Evolutionary conservation across 2,888 invertebrate species (phyloP), one percentile per base, ranked within the genome.

Genomic region (Podabrus alpinus): DNA sequence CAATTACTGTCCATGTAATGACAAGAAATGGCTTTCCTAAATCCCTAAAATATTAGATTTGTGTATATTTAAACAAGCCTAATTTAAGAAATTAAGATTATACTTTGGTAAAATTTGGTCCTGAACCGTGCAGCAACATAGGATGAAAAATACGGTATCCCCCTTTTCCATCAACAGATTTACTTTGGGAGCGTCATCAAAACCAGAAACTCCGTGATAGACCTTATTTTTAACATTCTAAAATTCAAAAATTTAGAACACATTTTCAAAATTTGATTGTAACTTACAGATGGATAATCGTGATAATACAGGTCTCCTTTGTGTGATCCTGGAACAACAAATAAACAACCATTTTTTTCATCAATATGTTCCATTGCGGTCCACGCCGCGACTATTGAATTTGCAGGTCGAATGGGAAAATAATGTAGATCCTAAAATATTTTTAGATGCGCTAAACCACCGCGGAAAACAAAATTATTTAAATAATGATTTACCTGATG

Each of bases 141-240:
- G 96, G 96, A 87, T 96, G 95, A 86, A 97, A 88, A 97, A 94
- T 11, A 95, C 93, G 0, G 96, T 96, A 85, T 97, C 97, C 0
- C 96, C 96, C 10, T 94, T 93, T 69, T 92, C 91, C 95, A 96
- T 96, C 79, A 91, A 90, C 11, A 96, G 88, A 80, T 93, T 88
- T 0, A 92, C 86, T 77, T 90, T 88, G 0, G 92, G 90, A 11
- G 87, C 75, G 1, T 83, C 71, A 4, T 87, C 87, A 61, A 88
- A 86, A 3, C 89, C 88, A 61, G 86, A 80, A 1, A 91, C 87
- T 0, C 94, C 94, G 85, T 94, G 93, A 85, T 94, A 95, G 82
- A 92, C 87, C 82, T 91, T 91, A 86, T 93, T 93, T 66, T 91
- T 91, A 59, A 82, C 81, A 80, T 87, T 83, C 81, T 87, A 74